These are phyloP conservation scores for Protonemura montana DNA, from an alignment of 2,888 invertebrate species.

Conservation along the genomic window DNA sequence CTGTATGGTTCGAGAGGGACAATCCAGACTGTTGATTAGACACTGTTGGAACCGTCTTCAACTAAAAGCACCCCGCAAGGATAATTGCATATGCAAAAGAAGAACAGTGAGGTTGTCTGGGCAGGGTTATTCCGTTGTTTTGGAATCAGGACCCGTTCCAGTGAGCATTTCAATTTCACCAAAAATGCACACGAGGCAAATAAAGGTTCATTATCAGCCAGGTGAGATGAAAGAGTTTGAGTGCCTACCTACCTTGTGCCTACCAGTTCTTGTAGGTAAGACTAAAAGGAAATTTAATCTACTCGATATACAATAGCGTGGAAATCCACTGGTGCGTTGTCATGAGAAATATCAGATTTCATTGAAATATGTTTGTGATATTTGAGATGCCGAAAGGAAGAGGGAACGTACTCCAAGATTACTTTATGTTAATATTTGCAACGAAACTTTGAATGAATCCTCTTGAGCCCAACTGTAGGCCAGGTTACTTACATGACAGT, in stretches of 20 bases:
- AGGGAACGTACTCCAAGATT: background rate
- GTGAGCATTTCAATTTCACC: background rate
- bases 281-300: background rate
- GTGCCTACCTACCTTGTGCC: background rate
- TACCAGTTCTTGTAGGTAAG: constrained; percentile 1
- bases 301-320: background rate
- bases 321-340: background rate
- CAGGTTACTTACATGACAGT: too few species aligned
- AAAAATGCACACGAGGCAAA: background rate
- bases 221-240: background rate
- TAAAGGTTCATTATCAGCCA: background rate
- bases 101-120: background rate
- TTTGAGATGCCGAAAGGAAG: background rate
- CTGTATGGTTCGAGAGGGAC: background rate
- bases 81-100: background rate
- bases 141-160: background rate
- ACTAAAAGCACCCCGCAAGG: background rate
- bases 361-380: background rate
- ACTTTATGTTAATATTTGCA: background rate
- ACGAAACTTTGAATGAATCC: background rate
- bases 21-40: background rate
- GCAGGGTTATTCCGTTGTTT: background rate
- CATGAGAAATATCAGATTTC: background rate
- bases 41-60: background rate
- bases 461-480: too few species aligned